Percentiles rank a stretch among this genome's conserved stretches.
Conservation (phyloP, 2,888 invertebrate species). For the Lasioglossum oenotherae region DNA sequence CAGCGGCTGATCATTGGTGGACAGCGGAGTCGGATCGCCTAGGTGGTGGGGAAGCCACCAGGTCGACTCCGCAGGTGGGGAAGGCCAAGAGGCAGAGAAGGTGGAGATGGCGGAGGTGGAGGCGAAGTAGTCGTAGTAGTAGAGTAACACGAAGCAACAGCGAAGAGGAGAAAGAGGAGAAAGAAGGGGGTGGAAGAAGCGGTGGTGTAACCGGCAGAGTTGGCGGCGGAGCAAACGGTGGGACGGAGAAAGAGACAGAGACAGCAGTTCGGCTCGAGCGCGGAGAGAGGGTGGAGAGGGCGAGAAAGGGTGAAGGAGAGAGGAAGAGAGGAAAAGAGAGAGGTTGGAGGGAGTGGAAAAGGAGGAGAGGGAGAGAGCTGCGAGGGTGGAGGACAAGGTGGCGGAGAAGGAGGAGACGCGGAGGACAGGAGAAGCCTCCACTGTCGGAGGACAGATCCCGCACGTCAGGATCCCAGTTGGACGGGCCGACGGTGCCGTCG, state of each 20-base stretch:
- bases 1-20: conserved; percentile 83
- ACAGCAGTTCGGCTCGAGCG: neutral
- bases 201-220: conserved; percentile 74
- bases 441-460: conserved; percentile 79
- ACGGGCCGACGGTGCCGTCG: conserved; percentile 72
- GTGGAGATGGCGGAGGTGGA: conserved; percentile 63
- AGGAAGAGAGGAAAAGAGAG: conserved; percentile 58
- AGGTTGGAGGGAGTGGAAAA: conserved; percentile 52
- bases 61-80: conserved; percentile 76
- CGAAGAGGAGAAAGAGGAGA: conserved; percentile 65
- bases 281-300: conserved; percentile 44
- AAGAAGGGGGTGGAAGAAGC: conserved; percentile 74
- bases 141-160: conserved; percentile 66
- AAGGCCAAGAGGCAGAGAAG: conserved; percentile 70
- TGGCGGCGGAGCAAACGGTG: conserved; percentile 60
- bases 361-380: conserved; percentile 65
- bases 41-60: conserved; percentile 76
- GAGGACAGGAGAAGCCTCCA: conserved; percentile 78
- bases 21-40: conserved; percentile 72
- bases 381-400: conserved; percentile 69
- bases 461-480: conserved; percentile 75
- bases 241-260: conserved; percentile 46
- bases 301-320: conserved; percentile 56
- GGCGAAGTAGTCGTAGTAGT: conserved; percentile 65
- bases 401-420: conserved; percentile 72